Percentiles rank a stretch among this genome's conserved stretches.
Evolutionary conservation across 35 echinoderm and acorn worm species (phyloP).

Genomic region (Apostichopus parvimensis): DNA sequence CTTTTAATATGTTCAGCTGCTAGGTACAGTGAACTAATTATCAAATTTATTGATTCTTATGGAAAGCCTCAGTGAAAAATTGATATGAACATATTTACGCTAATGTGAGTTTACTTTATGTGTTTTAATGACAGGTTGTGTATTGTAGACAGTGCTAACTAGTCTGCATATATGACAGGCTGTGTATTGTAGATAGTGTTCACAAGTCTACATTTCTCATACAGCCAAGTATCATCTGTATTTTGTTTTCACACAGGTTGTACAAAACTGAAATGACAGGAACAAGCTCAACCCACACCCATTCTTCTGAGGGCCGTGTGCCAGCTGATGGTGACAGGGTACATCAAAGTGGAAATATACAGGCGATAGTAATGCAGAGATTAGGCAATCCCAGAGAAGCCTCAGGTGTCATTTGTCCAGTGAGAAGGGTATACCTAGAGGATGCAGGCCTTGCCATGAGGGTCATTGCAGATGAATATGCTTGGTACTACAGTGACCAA

Average conservation of each 20-base stretch:
- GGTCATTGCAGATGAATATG: neutral
- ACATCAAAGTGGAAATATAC: neutral
- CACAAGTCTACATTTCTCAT: too few species aligned
- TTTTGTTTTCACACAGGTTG: neutral
- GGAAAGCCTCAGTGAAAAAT: too few species aligned
- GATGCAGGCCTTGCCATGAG: conserved; percentile 2
- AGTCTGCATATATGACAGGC: too few species aligned
- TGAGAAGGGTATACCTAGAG: neutral
- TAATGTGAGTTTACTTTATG: too few species aligned
- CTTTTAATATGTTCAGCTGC: too few species aligned
- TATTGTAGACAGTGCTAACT: too few species aligned
- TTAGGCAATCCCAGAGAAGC: neutral
- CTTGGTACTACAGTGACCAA: conserved; percentile 20
- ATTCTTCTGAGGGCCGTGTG: neutral
- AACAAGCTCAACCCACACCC: neutral
- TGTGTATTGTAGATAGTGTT: too few species aligned
- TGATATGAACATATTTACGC: too few species aligned
- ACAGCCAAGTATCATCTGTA: neutral
- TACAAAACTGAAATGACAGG: conserved; percentile 1
- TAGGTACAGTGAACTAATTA: too few species aligned
- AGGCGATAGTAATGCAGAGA: neutral
- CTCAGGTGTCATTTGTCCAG: neutral
- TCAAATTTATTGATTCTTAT: too few species aligned
- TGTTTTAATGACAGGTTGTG: too few species aligned
- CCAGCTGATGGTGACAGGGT: conserved; percentile 4